phyloP scores from a whole-genome alignment of 2,888 invertebrate species.

The Melikaiella ostensackeni region DNA sequence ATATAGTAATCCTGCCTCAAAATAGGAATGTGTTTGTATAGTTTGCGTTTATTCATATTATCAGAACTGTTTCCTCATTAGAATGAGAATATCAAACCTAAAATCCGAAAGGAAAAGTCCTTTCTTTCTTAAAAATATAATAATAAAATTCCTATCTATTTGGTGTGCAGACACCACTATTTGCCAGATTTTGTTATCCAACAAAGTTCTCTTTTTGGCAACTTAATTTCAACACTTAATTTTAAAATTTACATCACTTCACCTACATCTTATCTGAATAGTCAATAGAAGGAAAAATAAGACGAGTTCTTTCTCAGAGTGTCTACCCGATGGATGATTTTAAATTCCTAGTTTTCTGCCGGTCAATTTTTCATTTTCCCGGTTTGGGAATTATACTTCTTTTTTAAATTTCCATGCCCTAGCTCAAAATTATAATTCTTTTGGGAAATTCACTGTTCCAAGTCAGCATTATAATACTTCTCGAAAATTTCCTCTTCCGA shows the following conservation, averaged over 20 bases:
- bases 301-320: not conserved
- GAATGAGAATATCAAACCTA: not conserved
- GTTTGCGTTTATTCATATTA: not conserved
- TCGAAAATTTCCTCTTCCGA: too few relatives aligned
- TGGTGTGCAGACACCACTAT: not conserved
- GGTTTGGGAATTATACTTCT: too few relatives aligned
- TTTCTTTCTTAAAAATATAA: not conserved
- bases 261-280: not conserved
- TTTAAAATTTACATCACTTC: not conserved
- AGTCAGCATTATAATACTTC: too few relatives aligned
- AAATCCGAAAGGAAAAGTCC: not conserved
- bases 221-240: not conserved
- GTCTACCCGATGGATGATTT: too few relatives aligned
- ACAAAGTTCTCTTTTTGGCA: not conserved
- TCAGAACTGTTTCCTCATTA: not conserved
- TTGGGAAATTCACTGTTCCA: too few relatives aligned
- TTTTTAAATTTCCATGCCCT: too few relatives aligned
- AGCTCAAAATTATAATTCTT: too few relatives aligned
- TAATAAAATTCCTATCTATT: not conserved
- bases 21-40: slow-evolving; percentile 6
- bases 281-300: not conserved
- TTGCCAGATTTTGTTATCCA: not conserved
- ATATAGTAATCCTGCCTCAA: not conserved
- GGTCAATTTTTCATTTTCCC: too few relatives aligned
- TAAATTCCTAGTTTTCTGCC: too few relatives aligned